These are phyloP conservation scores for Drosophila carrolli DNA, from an alignment of 1,140 invertebrate species.

Conservation along the genomic window DNA sequence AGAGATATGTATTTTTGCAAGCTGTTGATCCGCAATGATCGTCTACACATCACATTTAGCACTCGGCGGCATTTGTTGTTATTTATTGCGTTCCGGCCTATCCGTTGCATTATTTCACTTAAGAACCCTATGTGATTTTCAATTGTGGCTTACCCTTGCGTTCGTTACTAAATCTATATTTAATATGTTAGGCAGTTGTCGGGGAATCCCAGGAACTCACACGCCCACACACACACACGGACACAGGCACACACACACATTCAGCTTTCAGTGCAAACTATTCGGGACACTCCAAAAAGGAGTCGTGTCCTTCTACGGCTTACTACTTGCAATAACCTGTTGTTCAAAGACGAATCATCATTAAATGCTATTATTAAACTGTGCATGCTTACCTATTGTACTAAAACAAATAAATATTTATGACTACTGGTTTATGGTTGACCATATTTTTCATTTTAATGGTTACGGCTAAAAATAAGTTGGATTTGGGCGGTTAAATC, in stretches of 20 bases:
- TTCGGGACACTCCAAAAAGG: constrained; percentile 25
- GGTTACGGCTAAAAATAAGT: neutral
- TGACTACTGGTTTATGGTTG: constrained; percentile 40
- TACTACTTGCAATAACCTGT: constrained; percentile 58
- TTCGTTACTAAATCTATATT: constrained; percentile 59
- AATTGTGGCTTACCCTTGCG: constrained; percentile 73
- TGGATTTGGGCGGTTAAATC: neutral
- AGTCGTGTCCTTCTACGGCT: constrained; percentile 49
- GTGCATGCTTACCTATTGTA: constrained; percentile 70
- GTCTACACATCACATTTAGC: constrained; percentile 31
- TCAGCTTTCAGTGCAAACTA: constrained; percentile 48
- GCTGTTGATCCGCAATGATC: constrained; percentile 32
- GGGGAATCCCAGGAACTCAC: constrained; percentile 18
- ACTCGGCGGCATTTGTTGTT: constrained; percentile 45
- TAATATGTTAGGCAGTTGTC: constrained; percentile 51
- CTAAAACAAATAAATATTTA: constrained; percentile 72
- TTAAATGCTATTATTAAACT: constrained; percentile 57
- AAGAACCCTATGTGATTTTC: constrained; percentile 68
- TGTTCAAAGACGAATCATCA: constrained; percentile 50
- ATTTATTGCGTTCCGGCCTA: constrained; percentile 35
- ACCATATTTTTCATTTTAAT: neutral
- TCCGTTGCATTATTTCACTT: constrained; percentile 44
- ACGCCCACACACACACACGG: constrained; percentile 19
- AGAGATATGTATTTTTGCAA: constrained; percentile 67
- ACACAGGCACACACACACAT: constrained; percentile 23